Base-by-base conservation (phyloP, 2,797 vertebrate species). In the Pampus argenteus region DNA sequence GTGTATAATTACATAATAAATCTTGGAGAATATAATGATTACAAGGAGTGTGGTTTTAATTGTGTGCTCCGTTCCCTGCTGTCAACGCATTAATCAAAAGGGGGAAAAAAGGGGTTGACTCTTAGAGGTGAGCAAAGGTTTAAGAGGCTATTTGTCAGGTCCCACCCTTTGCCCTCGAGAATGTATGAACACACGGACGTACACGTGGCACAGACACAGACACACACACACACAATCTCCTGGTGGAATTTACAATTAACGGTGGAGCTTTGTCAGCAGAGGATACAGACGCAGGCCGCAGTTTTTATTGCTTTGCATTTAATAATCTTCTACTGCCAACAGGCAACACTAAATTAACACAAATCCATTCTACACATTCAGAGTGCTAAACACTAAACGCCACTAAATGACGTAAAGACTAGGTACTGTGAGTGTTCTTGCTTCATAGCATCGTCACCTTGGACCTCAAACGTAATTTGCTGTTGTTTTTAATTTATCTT, bases 1-100 rank as follows among this genome's bases (percentile, higher is more conserved):
- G n/a, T 3, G 25, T 38, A 20, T 93, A 93, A 93, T 92, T 85
- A 87, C 68, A 78, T 87, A 67, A 92, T 93, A 90, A 90, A 93
- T 94, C 89, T 90, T 72, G 10, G 34, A 26, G 76, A 78, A 79
- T 71, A 81, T 77, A 80, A 89, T 76, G 63, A 88, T 89, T 71
- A 59, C 63, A 74, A 60, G 31, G 51, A 80, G 74, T 65, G 74
- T 49, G 57, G 66, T 71, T 83, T 84, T 89, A 88, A 90, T 88
- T 86, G 77, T 70, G 75, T 58, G 56, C 60, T 65, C 76, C 5
- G 25, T 78, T 91, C 44, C 9, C 50, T 67, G 79, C 74, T 42
- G 74, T 69, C 36, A 5, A 67, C 75, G 75, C 84, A 92, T 92
- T 91, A 68, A 91, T 92, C 88, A 89, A 63, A 76, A 45, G 9